Base-by-base conservation (phyloP, 2,797 vertebrate species). In the Rhodeus uyekii region DNA sequence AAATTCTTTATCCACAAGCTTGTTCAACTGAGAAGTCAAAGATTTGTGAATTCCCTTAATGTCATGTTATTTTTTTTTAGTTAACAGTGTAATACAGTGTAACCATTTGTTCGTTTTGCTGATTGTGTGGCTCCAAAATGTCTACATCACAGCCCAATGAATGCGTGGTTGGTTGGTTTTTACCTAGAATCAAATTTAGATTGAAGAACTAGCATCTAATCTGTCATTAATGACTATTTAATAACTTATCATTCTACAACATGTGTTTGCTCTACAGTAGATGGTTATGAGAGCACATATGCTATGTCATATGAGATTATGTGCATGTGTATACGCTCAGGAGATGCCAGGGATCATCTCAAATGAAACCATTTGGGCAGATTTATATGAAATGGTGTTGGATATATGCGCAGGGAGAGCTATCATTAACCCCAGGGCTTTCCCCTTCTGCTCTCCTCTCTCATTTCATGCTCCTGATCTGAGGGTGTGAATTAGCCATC, bases 21-120 rank as follows among this genome's bases (percentile, higher is more conserved):
- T 99, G 96, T 97, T 97, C 95, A 93, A 95, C 95, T 95, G 94
- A 95, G 95, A 95, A 96, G 94, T 96, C 95, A 96, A 96, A 95
- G 90, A 91, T 94, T 93, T 94, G 93, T 92, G 93, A 95, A 96
- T 95, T 96, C 94, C 93, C 94, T 95, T 93, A 94, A 92, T 95
- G n/a, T n/a, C n/a, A 94, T 93, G 95, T 93, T 95, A 95, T 90
- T 84, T 90, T 89, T 80, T 78, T 61, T 76, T 92, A 87, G 90
- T 88, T 86, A 85, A 77, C 81, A 79, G 29, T 76, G 87, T 91
- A 90, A 92, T 90, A 92, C 82, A 80, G 64, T 81, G 58, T 92
- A 92, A 93, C 86, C 92, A 90, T 93, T 92, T 92, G 86, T 93
- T 91, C 91, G 89, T 93, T 93, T 90, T 90, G 93, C 93, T 95